Conservation (phyloP, 2,888 invertebrate genomes). For the Tryphoninae sp. region DNA sequence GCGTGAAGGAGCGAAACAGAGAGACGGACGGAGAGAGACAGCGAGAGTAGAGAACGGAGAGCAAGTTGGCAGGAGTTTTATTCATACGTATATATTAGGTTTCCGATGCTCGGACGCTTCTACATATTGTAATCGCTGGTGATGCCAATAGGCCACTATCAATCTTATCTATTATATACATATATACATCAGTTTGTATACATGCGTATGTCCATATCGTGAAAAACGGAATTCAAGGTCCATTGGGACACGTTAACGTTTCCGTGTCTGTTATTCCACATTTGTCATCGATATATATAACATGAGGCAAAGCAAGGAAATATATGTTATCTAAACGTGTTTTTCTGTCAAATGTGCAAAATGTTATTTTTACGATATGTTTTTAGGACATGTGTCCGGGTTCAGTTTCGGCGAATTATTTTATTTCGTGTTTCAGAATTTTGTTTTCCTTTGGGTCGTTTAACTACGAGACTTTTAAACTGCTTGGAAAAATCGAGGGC, state of each 20-base stretch:
- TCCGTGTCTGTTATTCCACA: conserved; percentile 40
- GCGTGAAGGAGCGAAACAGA: conserved; percentile 12
- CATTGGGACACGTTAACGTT: conserved; percentile 17
- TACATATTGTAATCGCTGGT: background rate
- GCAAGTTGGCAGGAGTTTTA: background rate
- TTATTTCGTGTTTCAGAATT: too few relatives aligned
- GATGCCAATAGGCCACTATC: background rate
- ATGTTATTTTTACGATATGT: too few relatives aligned
- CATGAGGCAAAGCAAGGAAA: background rate
- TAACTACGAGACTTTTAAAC: too few relatives aligned
- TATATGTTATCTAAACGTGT: too few relatives aligned
- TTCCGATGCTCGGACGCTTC: background rate
- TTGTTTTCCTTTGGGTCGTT: too few relatives aligned
- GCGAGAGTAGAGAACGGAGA: conserved; percentile 20
- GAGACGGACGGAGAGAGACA: background rate
- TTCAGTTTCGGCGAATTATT: too few relatives aligned
- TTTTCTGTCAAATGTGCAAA: too few relatives aligned
- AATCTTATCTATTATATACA: background rate
- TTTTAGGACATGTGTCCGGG: too few relatives aligned
- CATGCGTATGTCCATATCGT: background rate
- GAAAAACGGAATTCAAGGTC: conserved; percentile 23
- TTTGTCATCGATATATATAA: conserved; percentile 29
- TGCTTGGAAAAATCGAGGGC: too few relatives aligned
- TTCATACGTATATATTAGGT: background rate
- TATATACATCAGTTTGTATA: background rate